These are phyloP conservation scores for Mayetiola destructor DNA, from an alignment of 2,888 invertebrate genomes.

Conservation along the genomic window DNA sequence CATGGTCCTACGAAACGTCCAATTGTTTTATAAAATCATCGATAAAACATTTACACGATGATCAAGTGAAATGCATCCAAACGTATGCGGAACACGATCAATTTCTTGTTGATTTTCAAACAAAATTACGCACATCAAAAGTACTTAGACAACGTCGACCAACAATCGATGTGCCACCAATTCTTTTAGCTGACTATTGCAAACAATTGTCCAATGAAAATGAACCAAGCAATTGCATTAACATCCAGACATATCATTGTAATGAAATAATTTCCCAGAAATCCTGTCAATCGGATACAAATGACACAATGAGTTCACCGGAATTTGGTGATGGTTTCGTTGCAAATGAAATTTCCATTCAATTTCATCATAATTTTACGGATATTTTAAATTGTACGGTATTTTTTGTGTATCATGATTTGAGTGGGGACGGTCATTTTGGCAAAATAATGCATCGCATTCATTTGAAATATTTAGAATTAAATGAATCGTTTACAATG, in stretches of 20 bases:
- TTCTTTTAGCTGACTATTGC: conserved; percentile 13
- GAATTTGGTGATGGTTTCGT: conserved; percentile 4
- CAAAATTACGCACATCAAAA: conserved; percentile 16
- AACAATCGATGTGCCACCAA: conserved; percentile 2
- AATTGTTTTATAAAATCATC: conserved; percentile 18
- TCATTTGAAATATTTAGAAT: conserved; percentile 22
- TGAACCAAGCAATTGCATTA: conserved; percentile 15
- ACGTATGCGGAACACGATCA: conserved; percentile 20
- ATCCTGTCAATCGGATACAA: background rate
- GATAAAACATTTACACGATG: conserved; percentile 24
- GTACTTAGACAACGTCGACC: conserved; percentile 16
- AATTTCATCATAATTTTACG: conserved; percentile 24
- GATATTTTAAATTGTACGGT: conserved; percentile 18
- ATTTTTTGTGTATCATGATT: conserved; percentile 15
- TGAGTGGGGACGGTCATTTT: background rate
- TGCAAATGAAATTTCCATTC: conserved; percentile 18
- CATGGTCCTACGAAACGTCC: background rate
- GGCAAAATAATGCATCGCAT: conserved; percentile 20
- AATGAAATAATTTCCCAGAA: background rate
- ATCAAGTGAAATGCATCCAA: conserved; percentile 20
- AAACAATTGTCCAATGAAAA: background rate
- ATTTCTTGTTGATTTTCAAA: conserved; percentile 15
- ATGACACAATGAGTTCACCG: background rate
- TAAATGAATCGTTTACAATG: conserved; percentile 18
- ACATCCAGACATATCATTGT: conserved; percentile 14